Evolutionary conservation across 2,797 vertebrate genomes (phyloP).

Genomic region (Sebastes kiyomatsui): DNA sequence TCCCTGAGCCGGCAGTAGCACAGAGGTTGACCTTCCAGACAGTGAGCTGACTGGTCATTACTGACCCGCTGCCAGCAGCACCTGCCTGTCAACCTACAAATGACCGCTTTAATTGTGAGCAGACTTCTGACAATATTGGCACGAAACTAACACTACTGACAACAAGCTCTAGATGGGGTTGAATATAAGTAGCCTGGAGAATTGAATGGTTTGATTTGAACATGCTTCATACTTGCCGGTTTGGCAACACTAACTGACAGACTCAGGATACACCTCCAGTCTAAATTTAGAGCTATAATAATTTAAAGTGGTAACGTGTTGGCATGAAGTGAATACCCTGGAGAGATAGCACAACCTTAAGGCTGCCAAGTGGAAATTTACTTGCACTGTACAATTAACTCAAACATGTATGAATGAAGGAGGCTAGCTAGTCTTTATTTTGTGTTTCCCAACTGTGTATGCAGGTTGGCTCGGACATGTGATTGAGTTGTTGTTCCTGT

Average conservation of each 20-base stretch:
- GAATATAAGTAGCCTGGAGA: neutral
- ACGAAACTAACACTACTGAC: neutral
- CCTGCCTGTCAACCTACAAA: slow-evolving; percentile 8
- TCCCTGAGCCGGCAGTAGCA: slow-evolving; percentile 2
- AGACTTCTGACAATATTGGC: neutral
- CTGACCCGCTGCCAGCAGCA: slow-evolving; percentile 14
- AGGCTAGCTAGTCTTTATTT: neutral
- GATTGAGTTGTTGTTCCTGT: neutral
- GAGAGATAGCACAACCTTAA: neutral
- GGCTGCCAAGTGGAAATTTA: neutral
- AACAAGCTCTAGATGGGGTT: neutral
- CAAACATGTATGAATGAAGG: neutral
- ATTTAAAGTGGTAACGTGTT: slow-evolving; percentile 9
- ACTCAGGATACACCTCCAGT: neutral
- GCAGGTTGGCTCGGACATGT: neutral
- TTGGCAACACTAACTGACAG: neutral
- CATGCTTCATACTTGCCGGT: neutral
- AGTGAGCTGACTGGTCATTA: slow-evolving; percentile 7
- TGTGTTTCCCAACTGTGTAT: neutral
- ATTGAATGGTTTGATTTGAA: slow-evolving; percentile 21
- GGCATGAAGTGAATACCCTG: neutral
- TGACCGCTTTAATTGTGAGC: neutral
- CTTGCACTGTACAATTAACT: neutral
- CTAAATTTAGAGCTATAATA: slow-evolving; percentile 17
- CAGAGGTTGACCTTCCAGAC: slow-evolving; percentile 30